phyloP scores from a whole-genome alignment of 2,888 invertebrate genomes.

The Alloscopus bannaensis region DNA sequence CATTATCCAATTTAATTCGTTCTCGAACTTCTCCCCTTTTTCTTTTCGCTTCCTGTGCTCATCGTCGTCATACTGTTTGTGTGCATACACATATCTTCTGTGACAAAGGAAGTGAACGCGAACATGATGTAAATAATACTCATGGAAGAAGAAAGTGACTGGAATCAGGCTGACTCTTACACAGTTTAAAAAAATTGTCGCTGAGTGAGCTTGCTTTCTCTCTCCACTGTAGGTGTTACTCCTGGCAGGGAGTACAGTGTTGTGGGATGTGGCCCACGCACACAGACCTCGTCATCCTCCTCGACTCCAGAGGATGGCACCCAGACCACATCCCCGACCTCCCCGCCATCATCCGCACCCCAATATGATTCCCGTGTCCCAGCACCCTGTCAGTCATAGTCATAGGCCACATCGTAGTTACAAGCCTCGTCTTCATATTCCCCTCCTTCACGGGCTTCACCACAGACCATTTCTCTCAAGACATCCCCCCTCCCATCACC shows the following conservation, averaged over 20 bases:
- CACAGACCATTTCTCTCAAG: constrained; percentile 39
- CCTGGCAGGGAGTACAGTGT: constrained; percentile 35
- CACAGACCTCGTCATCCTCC: constrained; percentile 53
- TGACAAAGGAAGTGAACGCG: too few relatives aligned
- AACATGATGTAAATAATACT: too few relatives aligned
- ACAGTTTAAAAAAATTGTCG: too few relatives aligned
- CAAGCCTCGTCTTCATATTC: constrained; percentile 50
- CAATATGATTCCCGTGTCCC: constrained; percentile 25
- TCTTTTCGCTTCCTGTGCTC: too few relatives aligned
- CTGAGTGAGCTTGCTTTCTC: too few relatives aligned
- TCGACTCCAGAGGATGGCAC: constrained; percentile 50
- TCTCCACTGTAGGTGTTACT: constrained; percentile 50
- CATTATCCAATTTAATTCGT: too few relatives aligned
- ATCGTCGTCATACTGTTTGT: too few relatives aligned
- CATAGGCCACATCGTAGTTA: constrained; percentile 51
- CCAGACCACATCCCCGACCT: constrained; percentile 42
- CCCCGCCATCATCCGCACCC: constrained; percentile 52
- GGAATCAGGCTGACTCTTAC: too few relatives aligned
- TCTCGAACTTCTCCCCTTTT: too few relatives aligned
- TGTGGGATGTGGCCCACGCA: constrained; percentile 44
- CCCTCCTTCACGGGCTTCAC: constrained; percentile 45
- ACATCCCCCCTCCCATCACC: constrained; percentile 41
- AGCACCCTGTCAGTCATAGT: constrained; percentile 12
- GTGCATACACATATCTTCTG: too few relatives aligned
- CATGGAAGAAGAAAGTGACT: too few relatives aligned